Evolutionary conservation across 2,797 vertebrate genomes (phyloP).

Genomic region (Syndactyla subalaris): DNA sequence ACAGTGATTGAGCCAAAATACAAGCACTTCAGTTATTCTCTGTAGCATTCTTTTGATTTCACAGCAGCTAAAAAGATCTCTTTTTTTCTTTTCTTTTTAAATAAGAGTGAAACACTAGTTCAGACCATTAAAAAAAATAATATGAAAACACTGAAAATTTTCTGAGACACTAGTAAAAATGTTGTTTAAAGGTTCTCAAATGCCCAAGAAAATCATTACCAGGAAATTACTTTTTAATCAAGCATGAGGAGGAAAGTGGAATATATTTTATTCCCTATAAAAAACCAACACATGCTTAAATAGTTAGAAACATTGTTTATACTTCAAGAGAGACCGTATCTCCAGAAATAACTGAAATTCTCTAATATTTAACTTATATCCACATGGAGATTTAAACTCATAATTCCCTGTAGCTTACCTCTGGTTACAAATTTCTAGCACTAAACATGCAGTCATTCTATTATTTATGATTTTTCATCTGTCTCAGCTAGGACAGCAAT

Average conservation of each 20-base stretch:
- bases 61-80: not conserved
- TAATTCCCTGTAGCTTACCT: not conserved
- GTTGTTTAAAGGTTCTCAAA: not conserved
- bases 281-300: not conserved
- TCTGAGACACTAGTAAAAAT: not conserved
- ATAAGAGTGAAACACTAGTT: not conserved
- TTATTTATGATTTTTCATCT: not conserved
- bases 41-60: not conserved
- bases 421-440: not conserved
- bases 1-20: not conserved
- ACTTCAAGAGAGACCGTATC: not conserved
- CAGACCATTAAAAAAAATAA: not conserved
- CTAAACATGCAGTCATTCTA: not conserved
- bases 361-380: not conserved
- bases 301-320: not conserved
- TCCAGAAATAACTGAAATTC: not conserved
- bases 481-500: not conserved
- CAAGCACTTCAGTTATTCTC: not conserved
- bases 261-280: not conserved
- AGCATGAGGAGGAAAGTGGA: not conserved
- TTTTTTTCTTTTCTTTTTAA: not conserved
- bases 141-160: not conserved
- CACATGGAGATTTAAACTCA: not conserved
- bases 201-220: not conserved
- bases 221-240: slow-evolving; percentile 19